phyloP scores from a whole-genome alignment of 2,888 invertebrate genomes.

The Drosophila pseudotalamancana region DNA sequence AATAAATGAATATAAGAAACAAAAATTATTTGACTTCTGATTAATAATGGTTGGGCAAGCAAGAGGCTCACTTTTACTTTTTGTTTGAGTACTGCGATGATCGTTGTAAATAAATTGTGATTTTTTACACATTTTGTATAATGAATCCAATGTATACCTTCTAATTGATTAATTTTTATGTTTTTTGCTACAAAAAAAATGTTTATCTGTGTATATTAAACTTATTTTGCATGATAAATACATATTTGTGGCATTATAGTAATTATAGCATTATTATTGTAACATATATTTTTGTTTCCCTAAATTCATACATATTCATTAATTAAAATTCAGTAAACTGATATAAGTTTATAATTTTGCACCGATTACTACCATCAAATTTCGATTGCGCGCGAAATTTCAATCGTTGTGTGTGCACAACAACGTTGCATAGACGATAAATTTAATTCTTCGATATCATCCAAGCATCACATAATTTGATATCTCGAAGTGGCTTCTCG shows the following conservation, averaged over 20 bases:
- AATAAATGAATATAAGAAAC: conserved; percentile 42
- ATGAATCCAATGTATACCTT: no score
- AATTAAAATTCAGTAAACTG: no score
- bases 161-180: no score
- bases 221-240: no score
- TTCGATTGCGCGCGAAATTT: conserved; percentile 6
- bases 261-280: no score
- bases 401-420: not conserved
- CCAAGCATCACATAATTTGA: not conserved
- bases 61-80: conserved; percentile 5
- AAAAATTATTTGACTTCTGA: conserved; percentile 17
- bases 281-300: no score
- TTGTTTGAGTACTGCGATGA: not conserved
- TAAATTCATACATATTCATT: no score
- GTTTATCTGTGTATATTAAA: no score
- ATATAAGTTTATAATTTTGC: not conserved
- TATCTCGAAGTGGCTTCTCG: conserved; percentile 12
- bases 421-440: conserved; percentile 27
- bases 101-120: no score
- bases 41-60: conserved; percentile 6
- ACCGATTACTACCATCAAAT: conserved; percentile 1
- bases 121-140: no score
- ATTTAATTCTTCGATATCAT: conserved; percentile 11
- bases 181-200: no score
- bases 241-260: no score